A percentile compares a stretch with the other conserved stretches of the same genome.
Conservation (phyloP, 2,797 vertebrate genomes). For the Hoplostethus mediterraneus region DNA sequence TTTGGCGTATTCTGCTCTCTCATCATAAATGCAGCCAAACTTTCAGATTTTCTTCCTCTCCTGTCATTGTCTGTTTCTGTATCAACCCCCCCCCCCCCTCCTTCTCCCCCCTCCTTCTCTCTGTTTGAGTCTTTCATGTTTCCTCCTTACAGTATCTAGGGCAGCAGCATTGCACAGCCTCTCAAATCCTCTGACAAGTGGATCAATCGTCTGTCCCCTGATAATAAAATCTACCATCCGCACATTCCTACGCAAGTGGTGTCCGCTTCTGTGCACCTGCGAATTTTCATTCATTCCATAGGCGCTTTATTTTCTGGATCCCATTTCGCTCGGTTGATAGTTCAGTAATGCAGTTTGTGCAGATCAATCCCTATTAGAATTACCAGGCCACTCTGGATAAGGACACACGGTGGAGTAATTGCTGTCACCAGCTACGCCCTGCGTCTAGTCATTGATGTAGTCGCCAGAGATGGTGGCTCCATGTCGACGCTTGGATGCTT, state of each 20-base stretch:
- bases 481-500: conserved; percentile 3
- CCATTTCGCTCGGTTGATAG: conserved; percentile 74
- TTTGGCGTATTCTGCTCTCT: conserved; percentile 44
- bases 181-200: conserved; percentile 71
- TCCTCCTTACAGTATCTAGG: conserved; percentile 68
- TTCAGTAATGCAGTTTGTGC: conserved; percentile 75
- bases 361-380: conserved; percentile 85
- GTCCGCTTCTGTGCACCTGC: conserved; percentile 46
- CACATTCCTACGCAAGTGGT: conserved; percentile 43
- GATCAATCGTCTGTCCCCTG: conserved; percentile 76
- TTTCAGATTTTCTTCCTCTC: conserved; percentile 43
- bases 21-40: conserved; percentile 43
- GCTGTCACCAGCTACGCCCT: conserved; percentile 73
- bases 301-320: conserved; percentile 45
- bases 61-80: conserved; percentile 52
- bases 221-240: conserved; percentile 70
- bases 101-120: conserved; percentile 28
- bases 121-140: conserved; percentile 31
- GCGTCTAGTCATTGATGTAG: not conserved
- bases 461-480: not conserved
- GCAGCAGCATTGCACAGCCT: conserved; percentile 66
- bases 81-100: conserved; percentile 6
- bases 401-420: conserved; percentile 79
- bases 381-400: conserved; percentile 78
- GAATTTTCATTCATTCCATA: conserved; percentile 1